Conservation (phyloP, 2,888 invertebrate species). For the Acanthacorydalis orientalis region DNA sequence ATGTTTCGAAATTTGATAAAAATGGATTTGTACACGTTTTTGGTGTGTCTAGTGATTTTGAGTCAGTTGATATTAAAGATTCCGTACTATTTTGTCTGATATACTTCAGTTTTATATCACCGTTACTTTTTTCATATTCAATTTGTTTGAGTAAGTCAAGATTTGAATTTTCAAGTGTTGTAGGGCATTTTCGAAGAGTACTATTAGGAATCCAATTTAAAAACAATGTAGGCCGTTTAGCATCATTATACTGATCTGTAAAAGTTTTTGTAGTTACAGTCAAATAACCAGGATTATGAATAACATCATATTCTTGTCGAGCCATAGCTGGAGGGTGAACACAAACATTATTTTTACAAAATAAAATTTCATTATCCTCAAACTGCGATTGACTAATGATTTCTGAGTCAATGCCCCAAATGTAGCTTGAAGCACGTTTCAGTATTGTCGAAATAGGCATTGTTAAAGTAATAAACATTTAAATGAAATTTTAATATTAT, state of each 20-base stretch:
- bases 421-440: conserved; percentile 63
- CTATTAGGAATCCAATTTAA: conserved; percentile 92
- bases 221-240: conserved; percentile 63
- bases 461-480: conserved; percentile 11
- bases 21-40: conserved; percentile 27
- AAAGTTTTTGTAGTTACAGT: conserved; percentile 74
- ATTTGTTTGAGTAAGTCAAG: conserved; percentile 26
- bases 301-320: conserved; percentile 63
- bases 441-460: conserved; percentile 68
- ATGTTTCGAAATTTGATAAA: conserved; percentile 21
- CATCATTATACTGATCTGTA: conserved; percentile 58
- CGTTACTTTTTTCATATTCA: conserved; percentile 9
- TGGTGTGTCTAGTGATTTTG: conserved; percentile 1
- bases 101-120: conserved; percentile 3
- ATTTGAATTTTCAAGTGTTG: conserved; percentile 44
- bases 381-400: conserved; percentile 40
- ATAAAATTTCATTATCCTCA: conserved; percentile 70
- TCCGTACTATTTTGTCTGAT: conserved; percentile 4
- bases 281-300: conserved; percentile 86
- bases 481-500: conserved; percentile 3
- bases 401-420: conserved; percentile 46
- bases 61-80: conserved; percentile 5
- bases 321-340: conserved; percentile 84
- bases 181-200: conserved; percentile 71
- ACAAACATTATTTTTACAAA: conserved; percentile 93